phyloP scores from a whole-genome alignment of 2,113 vertebrate species.

The Sorex araneus region DNA sequence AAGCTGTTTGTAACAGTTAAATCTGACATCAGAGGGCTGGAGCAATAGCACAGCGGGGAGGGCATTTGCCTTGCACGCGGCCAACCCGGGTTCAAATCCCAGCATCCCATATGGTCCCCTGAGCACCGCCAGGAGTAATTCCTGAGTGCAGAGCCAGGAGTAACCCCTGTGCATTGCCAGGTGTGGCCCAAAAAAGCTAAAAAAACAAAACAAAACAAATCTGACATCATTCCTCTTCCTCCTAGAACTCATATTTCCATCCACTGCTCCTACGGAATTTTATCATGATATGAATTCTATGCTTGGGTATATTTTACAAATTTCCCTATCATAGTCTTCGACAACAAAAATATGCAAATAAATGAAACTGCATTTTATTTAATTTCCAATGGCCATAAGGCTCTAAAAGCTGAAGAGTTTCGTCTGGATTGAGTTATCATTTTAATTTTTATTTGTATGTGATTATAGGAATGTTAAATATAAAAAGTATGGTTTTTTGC shows the following conservation, averaged over 20 bases:
- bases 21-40: too few species aligned
- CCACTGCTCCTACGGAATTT: neutral
- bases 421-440: constrained; percentile 13
- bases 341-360: constrained; percentile 48
- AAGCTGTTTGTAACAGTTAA: constrained; percentile 24
- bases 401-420: neutral
- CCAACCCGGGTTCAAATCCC: too few species aligned
- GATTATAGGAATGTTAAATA: constrained; percentile 47
- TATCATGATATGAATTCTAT: constrained; percentile 61
- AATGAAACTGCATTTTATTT: constrained; percentile 44
- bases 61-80: too few species aligned
- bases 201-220: too few species aligned
- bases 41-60: too few species aligned
- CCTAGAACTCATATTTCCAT: constrained; percentile 29
- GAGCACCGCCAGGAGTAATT: too few species aligned
- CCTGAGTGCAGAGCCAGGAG: too few species aligned
- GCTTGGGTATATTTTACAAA: constrained; percentile 21
- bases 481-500: constrained; percentile 20
- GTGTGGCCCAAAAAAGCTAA: too few species aligned
- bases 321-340: constrained; percentile 16
- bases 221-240: constrained; percentile 21
- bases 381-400: constrained; percentile 21
- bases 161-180: too few species aligned
- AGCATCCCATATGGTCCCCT: too few species aligned
- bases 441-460: constrained; percentile 58